These are phyloP conservation scores for Lordiphosa stackelbergi DNA, from an alignment of 1,140 invertebrate genomes.

Conservation along the genomic window DNA sequence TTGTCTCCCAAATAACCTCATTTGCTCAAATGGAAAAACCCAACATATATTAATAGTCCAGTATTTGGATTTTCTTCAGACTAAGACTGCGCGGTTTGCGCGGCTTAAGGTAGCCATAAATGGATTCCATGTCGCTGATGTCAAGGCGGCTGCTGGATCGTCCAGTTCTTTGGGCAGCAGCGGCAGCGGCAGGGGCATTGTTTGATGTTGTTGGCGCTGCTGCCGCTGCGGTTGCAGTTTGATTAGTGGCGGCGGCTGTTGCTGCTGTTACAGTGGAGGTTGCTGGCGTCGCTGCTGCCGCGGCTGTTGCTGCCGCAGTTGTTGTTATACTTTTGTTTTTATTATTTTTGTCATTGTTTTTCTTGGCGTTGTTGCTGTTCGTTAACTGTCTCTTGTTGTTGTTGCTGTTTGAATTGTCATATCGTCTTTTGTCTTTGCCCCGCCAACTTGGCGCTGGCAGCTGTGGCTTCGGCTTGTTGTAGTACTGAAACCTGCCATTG, in stretches of 20 bases:
- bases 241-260: constrained; percentile 26
- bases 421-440: constrained; percentile 68
- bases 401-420: constrained; percentile 61
- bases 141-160: constrained; percentile 71
- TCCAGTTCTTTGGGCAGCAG: constrained; percentile 47
- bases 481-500: constrained; percentile 20
- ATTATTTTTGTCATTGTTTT: constrained; percentile 70
- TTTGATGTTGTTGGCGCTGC: constrained; percentile 20
- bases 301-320: constrained; percentile 35
- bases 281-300: constrained; percentile 31
- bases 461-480: constrained; percentile 21
- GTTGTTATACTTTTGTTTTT: constrained; percentile 63
- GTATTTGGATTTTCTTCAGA: constrained; percentile 76
- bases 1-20: constrained; percentile 60
- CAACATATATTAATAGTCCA: constrained; percentile 61
- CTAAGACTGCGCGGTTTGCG: constrained; percentile 75
- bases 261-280: constrained; percentile 32
- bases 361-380: constrained; percentile 44
- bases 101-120: constrained; percentile 76
- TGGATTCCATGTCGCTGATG: constrained; percentile 76
- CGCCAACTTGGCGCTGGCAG: constrained; percentile 67
- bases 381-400: constrained; percentile 64
- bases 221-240: constrained; percentile 13
- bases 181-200: constrained; percentile 23
- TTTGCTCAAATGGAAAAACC: constrained; percentile 3